Percentiles rank a stretch among this genome's conserved stretches.
phyloP scores from a whole-genome alignment of 2,113 vertebrate species.

The Natator depressus region DNA sequence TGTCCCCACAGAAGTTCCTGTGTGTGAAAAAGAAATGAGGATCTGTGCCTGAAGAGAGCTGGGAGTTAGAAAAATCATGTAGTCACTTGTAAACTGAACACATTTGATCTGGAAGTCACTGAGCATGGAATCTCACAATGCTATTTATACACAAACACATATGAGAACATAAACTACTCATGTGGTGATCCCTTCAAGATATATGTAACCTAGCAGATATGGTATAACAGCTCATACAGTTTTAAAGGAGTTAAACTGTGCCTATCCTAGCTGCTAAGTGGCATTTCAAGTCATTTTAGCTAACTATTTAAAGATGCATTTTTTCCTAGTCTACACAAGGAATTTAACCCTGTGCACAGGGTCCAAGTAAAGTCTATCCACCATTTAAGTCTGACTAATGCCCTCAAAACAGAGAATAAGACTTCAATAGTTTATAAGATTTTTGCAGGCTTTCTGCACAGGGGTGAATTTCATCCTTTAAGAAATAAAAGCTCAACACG shows the following conservation, averaged over 20 bases:
- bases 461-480: neutral
- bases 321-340: neutral
- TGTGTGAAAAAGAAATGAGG: neutral
- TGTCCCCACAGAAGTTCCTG: neutral
- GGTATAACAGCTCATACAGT: neutral
- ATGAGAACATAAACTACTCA: neutral
- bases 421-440: neutral
- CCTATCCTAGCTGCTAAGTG: neutral
- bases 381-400: neutral
- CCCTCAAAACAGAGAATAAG: neutral
- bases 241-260: neutral
- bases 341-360: neutral
- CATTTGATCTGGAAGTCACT: neutral
- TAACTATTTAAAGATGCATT: neutral
- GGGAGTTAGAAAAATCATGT: neutral
- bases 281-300: neutral
- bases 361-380: neutral
- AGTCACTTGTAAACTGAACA: neutral
- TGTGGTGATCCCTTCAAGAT: neutral
- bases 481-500: neutral
- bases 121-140: neutral
- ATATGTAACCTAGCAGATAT: neutral
- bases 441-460: neutral
- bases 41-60: neutral
- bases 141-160: neutral